Conservation (phyloP, 2,888 invertebrate genomes). For the Brachypterus glaber region DNA sequence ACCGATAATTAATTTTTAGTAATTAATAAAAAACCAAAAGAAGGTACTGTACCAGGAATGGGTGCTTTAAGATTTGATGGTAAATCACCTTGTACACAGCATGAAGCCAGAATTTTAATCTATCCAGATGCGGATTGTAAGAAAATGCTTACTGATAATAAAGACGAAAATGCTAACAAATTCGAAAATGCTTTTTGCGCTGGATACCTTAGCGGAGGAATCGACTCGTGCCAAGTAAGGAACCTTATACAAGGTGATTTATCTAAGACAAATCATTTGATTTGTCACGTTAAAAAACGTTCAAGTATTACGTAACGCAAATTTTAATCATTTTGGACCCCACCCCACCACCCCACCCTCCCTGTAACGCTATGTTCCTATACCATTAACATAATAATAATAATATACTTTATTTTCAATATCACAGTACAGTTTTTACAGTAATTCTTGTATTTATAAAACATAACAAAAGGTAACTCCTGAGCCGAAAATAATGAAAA, state of each 20-base stretch:
- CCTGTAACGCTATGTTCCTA: no score
- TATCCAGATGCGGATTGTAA: conserved; percentile 31
- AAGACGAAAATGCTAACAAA: conserved; percentile 26
- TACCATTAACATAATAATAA: no score
- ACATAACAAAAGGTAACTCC: no score
- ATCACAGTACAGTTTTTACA: no score
- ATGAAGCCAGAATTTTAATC: conserved; percentile 35
- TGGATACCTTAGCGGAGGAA: conserved; percentile 44
- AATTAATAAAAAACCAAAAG: conserved; percentile 24
- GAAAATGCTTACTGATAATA: conserved; percentile 29
- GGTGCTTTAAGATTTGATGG: conserved; percentile 32
- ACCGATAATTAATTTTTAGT: conserved; percentile 6
- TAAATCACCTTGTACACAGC: conserved; percentile 33
- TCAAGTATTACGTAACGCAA: no score
- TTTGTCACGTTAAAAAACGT: conserved; percentile 4
- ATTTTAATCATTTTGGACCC: no score
- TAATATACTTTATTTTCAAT: no score
- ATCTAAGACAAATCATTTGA: neutral
- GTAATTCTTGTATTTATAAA: no score
- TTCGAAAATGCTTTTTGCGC: conserved; percentile 45
- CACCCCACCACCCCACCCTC: no score
- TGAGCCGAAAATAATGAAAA: no score
- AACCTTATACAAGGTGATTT: neutral
- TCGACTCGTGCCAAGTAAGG: conserved; percentile 55
- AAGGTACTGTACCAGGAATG: conserved; percentile 34